Base-by-base conservation (phyloP, 2,113 vertebrate genomes). In the Conger conger region DNA sequence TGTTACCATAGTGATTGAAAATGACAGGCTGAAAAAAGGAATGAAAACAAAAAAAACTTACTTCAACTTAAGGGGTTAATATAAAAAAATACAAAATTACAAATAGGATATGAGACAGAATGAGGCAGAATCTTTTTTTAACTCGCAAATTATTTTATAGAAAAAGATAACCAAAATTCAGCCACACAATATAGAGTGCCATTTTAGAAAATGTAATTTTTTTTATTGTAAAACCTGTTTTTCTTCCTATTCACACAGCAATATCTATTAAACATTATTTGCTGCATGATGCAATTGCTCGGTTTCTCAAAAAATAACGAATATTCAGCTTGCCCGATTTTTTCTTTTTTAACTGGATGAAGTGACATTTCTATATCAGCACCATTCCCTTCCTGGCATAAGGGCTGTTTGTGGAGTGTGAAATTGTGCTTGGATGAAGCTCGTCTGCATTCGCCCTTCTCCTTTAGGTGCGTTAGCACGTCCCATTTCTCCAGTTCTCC, bases 391-490 rank as follows among this genome's bases (percentile, higher is more conserved):
- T 30, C 42, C 42, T 17, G 0, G 23, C 45, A 7, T 30, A 35
- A 15, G 3, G 2, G 76, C 76, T 38, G 76, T 20, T 78, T 16
- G 17, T 7, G 35, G 33, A 17, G 35, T 38, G 15, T 78, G 16
- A 78, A 38, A 80, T n/a, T 50, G 23, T 50, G 38, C 79, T 45
- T 27, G 8, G 37, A 27, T 45, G 40, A 42, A 45, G 38, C 11
- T 15, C 35, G 37, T 36, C 33, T 30, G 35, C 77, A 42, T 27
- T 30, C 27, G 37, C n/a, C 37, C 37, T 54, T 76, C 82, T 83
- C 81, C 73, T 88, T 84, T 81, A 86, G 87, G 83, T 83, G 83
- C 84, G 17, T 38, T 68, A n/a, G 80, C 82, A 84, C 86, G 88
- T 87, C 82, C 17, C 79, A 83, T 79, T 84, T 73, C 76, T 80